Evolutionary conservation across 2,888 invertebrate species (phyloP).

Genomic region (Drosophila ezoana): DNA sequence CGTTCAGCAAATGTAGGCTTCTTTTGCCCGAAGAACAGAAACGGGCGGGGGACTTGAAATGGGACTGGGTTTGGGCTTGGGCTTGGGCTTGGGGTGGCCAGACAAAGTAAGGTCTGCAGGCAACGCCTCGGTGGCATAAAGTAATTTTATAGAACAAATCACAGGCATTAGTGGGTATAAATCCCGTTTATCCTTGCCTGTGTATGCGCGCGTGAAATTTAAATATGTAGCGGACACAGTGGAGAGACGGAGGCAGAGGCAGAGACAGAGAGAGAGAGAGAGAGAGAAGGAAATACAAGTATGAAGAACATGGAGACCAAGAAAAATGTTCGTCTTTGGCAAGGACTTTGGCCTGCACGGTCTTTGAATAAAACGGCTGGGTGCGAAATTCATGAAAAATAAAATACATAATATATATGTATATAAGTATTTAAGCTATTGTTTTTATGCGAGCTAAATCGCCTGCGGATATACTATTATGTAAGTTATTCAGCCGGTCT

Average conservation of each 20-base stretch:
- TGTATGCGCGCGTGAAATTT: constrained; percentile 78
- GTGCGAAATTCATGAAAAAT: constrained; percentile 44
- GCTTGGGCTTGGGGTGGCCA: neutral
- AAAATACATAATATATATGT: constrained; percentile 8
- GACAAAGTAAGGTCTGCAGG: constrained; percentile 38
- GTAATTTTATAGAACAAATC: constrained; percentile 81
- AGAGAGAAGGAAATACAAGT: constrained; percentile 43
- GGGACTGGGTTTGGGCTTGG: neutral
- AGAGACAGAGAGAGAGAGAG: constrained; percentile 2
- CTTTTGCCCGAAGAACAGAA: constrained; percentile 8
- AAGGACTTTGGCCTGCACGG: constrained; percentile 53
- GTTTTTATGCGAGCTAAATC: constrained; percentile 48
- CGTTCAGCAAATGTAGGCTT: constrained; percentile 56
- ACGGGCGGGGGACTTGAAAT: neutral
- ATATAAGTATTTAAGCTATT: constrained; percentile 50
- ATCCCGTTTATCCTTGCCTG: constrained; percentile 78
- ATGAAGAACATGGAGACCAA: constrained; percentile 34
- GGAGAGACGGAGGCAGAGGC: constrained; percentile 10
- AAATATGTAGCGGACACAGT: constrained; percentile 61
- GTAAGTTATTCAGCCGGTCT: constrained; percentile 20
- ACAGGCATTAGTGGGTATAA: constrained; percentile 80
- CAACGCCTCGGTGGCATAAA: constrained; percentile 73
- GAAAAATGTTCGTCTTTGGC: constrained; percentile 63
- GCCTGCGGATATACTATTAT: constrained; percentile 12
- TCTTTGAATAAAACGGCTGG: constrained; percentile 51